These are phyloP conservation scores for Sebastes diaconus DNA, from an alignment of 2,797 vertebrate genomes.

Conservation along the genomic window DNA sequence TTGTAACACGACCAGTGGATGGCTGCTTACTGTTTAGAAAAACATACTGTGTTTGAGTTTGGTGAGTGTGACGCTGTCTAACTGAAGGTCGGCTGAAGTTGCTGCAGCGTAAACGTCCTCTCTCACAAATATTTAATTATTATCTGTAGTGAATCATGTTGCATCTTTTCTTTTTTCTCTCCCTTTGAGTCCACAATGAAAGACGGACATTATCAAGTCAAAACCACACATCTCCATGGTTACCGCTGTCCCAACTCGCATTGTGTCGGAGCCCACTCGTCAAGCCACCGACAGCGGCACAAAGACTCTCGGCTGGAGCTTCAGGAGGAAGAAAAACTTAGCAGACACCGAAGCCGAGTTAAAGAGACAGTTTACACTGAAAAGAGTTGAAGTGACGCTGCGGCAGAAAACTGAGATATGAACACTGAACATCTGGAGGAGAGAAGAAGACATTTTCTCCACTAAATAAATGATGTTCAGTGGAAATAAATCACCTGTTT, in stretches of 20 bases:
- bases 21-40: neutral
- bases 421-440: neutral
- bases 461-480: neutral
- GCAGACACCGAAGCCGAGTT: neutral
- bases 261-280: conserved; percentile 37
- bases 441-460: neutral
- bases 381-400: neutral
- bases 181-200: conserved; percentile 1
- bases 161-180: neutral
- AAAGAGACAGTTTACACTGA: neutral
- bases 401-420: neutral
- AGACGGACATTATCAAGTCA: conserved; percentile 33
- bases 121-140: conserved; percentile 1
- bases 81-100: neutral
- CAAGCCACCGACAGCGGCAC: conserved; percentile 48
- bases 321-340: neutral
- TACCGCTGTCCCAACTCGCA: conserved; percentile 58
- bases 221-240: conserved; percentile 63
- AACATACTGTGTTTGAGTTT: neutral
- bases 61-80: neutral
- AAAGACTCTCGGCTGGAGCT: conserved; percentile 37
- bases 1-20: neutral
- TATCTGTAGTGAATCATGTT: neutral
- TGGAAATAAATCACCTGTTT: neutral
- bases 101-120: neutral